Evolutionary conservation across 1,140 invertebrate genomes (phyloP).

Genomic region (Rhyzopertha dominica): DNA sequence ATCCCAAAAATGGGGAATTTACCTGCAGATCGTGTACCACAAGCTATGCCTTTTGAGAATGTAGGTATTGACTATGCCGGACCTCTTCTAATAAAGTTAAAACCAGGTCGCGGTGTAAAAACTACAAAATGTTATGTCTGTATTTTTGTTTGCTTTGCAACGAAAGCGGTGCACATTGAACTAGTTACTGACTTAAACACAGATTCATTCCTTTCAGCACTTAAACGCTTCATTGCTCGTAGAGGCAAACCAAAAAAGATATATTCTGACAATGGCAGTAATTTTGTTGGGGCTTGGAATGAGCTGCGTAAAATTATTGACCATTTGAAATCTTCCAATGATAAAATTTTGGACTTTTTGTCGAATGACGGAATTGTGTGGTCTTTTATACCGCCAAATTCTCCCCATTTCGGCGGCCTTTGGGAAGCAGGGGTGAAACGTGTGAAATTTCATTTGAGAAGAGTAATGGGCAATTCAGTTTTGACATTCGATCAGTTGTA

Average conservation of each 20-base stretch:
- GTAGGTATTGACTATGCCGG: conserved; percentile 38
- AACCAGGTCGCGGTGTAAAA: conserved; percentile 20
- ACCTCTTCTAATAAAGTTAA: conserved; percentile 30
- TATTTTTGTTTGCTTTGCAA: conserved; percentile 34
- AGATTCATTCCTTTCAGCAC: conserved; percentile 26
- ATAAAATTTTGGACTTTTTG: no score
- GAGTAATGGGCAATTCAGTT: not conserved
- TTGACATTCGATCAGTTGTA: conserved; percentile 5
- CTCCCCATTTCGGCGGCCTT: conserved; percentile 5
- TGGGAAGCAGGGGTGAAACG: conserved; percentile 9
- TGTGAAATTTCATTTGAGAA: conserved; percentile 4
- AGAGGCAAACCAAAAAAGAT: conserved; percentile 31
- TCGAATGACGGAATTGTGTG: conserved; percentile 4
- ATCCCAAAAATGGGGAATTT: conserved; percentile 36
- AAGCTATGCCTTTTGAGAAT: conserved; percentile 30
- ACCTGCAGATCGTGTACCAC: conserved; percentile 30
- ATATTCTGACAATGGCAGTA: conserved; percentile 25
- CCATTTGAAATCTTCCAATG: no score
- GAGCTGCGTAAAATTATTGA: no score
- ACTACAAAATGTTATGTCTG: conserved; percentile 25
- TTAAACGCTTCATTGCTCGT: conserved; percentile 33
- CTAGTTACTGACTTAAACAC: conserved; percentile 22
- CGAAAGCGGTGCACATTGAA: conserved; percentile 40
- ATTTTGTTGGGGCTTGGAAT: conserved; percentile 14
- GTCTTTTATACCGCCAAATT: conserved; percentile 6